A percentile compares a stretch with the other conserved stretches of the same genome.
phyloP scores from a whole-genome alignment of 2,113 vertebrate genomes.

The Ellobius talpinus region DNA sequence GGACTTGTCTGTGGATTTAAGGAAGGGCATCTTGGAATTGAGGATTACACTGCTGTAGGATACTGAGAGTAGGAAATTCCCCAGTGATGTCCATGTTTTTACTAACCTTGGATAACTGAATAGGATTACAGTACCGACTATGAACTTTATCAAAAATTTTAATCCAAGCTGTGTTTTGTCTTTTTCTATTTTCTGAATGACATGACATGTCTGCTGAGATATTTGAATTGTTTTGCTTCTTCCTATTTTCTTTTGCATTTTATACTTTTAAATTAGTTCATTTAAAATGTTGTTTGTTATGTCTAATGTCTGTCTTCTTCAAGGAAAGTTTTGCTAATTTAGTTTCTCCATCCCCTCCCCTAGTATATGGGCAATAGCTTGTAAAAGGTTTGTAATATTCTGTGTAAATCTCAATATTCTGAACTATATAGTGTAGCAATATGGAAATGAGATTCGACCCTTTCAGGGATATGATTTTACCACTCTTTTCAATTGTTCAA shows the following conservation, averaged over 20 bases:
- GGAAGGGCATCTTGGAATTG: neutral
- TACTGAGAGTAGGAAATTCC: neutral
- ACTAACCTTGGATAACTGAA: neutral
- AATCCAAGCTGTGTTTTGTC: neutral
- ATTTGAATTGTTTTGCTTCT: neutral
- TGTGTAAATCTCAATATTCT: neutral
- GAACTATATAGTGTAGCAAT: neutral
- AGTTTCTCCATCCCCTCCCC: neutral
- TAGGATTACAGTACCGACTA: neutral
- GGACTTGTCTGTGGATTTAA: neutral
- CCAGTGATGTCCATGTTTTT: neutral
- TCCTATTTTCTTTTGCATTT: neutral
- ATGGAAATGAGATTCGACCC: neutral
- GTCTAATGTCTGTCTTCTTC: neutral
- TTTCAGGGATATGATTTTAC: neutral
- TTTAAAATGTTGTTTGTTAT: neutral
- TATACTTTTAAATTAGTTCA: neutral
- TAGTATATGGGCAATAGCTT: neutral
- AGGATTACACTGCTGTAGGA: neutral
- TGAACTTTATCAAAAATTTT: neutral
- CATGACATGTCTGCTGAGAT: neutral
- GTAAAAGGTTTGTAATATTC: neutral
- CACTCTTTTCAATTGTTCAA: neutral
- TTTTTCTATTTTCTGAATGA: neutral
- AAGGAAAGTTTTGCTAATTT: neutral